phyloP scores from a whole-genome alignment of 2,888 invertebrate species.

The Lycaena phlaeas region DNA sequence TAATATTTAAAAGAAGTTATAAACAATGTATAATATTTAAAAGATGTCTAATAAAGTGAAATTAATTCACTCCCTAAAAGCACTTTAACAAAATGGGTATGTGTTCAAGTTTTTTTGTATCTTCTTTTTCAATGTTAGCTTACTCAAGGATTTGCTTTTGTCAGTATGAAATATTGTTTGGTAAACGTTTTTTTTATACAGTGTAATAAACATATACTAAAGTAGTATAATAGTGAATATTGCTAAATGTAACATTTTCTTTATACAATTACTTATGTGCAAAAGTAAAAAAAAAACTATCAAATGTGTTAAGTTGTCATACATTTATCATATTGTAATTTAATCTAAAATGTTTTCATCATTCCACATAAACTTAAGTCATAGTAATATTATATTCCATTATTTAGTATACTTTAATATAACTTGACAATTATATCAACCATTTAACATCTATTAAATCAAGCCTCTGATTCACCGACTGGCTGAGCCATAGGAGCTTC shows the following conservation, averaged over 20 bases:
- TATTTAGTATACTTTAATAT: constrained; percentile 4
- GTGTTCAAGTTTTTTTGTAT: too few species aligned
- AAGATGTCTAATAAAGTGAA: too few species aligned
- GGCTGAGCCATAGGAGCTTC: constrained; percentile 73
- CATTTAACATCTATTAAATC: constrained; percentile 24
- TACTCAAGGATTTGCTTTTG: too few species aligned
- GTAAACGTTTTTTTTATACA: too few species aligned
- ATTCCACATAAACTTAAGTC: background rate
- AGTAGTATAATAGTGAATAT: background rate
- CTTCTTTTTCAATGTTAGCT: too few species aligned
- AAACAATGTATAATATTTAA: too few species aligned
- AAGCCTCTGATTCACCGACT: constrained; percentile 67
- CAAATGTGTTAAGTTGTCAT: constrained; percentile 3
- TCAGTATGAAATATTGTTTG: too few species aligned
- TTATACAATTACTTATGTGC: constrained; percentile 5
- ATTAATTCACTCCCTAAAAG: too few species aligned
- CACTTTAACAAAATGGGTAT: too few species aligned
- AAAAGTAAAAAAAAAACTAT: constrained; percentile 3
- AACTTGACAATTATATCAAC: background rate
- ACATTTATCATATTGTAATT: constrained; percentile 1
- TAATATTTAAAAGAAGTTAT: too few species aligned
- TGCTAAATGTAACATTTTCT: background rate
- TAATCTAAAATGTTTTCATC: background rate
- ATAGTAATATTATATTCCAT: constrained; percentile 2
- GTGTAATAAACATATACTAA: too few species aligned